These are phyloP conservation scores for Pseudolycoriella hygida DNA, from an alignment of 2,888 invertebrate genomes.

Conservation along the genomic window DNA sequence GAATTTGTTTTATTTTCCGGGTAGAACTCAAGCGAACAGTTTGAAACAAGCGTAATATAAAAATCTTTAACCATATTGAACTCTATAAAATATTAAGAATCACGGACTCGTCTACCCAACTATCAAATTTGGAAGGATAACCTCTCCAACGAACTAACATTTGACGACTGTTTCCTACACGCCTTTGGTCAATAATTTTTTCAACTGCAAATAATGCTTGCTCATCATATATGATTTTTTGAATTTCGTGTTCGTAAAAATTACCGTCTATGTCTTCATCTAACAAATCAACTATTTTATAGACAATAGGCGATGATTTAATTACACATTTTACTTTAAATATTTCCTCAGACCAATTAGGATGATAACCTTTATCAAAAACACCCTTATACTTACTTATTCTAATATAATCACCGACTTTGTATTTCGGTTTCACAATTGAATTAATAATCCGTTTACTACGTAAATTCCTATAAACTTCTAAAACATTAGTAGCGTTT, in stretches of 20 bases:
- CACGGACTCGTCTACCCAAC: neutral
- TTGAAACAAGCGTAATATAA: slow-evolving; percentile 2
- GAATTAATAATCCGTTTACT: neutral
- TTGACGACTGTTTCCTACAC: neutral
- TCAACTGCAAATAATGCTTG: neutral
- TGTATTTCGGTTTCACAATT: neutral
- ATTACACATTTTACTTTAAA: neutral
- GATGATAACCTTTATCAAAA: slow-evolving; percentile 4
- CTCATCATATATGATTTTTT: neutral
- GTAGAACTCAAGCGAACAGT: slow-evolving; percentile 1
- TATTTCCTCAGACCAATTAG: slow-evolving; percentile 1
- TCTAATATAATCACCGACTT: neutral
- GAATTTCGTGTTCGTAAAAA: slow-evolving; percentile 6
- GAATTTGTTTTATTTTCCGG: slow-evolving; percentile 3
- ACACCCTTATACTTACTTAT: neutral
- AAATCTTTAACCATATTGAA: neutral
- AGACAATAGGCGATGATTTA: neutral
- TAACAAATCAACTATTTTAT: neutral
- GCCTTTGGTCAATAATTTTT: neutral
- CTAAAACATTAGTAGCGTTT: neutral
- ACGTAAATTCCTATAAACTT: neutral
- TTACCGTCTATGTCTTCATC: neutral
- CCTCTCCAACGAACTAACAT: neutral
- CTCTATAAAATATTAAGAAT: too few species aligned
- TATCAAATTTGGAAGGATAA: neutral